These are phyloP conservation scores for Tryphoninae sp. DNA, from an alignment of 2,888 invertebrate species.

Conservation along the genomic window DNA sequence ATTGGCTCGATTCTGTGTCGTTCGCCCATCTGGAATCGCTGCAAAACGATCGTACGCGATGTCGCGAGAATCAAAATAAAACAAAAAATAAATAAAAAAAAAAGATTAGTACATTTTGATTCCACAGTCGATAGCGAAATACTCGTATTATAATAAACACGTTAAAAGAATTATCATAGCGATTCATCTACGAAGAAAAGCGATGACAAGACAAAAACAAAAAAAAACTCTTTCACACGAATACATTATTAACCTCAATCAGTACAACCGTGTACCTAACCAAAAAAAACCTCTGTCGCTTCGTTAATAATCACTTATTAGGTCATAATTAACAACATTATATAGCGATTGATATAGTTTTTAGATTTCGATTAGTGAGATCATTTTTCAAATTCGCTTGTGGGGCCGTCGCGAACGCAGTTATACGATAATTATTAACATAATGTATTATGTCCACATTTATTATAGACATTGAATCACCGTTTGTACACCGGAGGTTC, in stretches of 20 bases:
- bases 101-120: slow-evolving; percentile 41
- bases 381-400: slow-evolving; percentile 45
- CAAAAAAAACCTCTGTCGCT: slow-evolving; percentile 49
- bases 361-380: slow-evolving; percentile 37
- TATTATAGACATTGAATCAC: slow-evolving; percentile 37
- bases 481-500: slow-evolving; percentile 23
- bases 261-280: slow-evolving; percentile 56
- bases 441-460: slow-evolving; percentile 28
- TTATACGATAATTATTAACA: slow-evolving; percentile 9
- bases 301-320: slow-evolving; percentile 48
- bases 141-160: slow-evolving; percentile 3
- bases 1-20: slow-evolving; percentile 6
- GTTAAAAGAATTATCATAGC: slow-evolving; percentile 3
- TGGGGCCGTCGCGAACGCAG: slow-evolving; percentile 42
- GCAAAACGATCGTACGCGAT: slow-evolving; percentile 44
- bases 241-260: slow-evolving; percentile 46
- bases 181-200: slow-evolving; percentile 26
- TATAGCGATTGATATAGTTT: slow-evolving; percentile 30
- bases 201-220: slow-evolving; percentile 23
- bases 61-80: slow-evolving; percentile 50
- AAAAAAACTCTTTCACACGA: slow-evolving; percentile 19
- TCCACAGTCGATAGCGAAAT: slow-evolving; percentile 16
- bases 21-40: slow-evolving; percentile 34
- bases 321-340: slow-evolving; percentile 37
- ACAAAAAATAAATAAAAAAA: slow-evolving; percentile 6